Base-by-base conservation (phyloP, 2,113 vertebrate species). In the Apteryx mantelli region DNA sequence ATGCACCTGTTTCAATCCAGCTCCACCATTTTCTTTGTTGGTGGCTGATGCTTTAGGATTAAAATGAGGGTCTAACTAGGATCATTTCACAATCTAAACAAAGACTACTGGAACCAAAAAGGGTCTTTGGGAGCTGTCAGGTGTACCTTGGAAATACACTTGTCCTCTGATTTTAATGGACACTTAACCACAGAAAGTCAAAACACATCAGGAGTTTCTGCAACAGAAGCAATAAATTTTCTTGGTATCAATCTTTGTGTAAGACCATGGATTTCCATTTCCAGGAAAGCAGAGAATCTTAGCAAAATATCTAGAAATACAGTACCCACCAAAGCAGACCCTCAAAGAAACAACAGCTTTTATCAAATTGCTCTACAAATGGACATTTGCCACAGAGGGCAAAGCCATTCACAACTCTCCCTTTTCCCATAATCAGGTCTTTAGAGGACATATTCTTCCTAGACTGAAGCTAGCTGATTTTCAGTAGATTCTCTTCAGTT, bases 61-160 rank as follows among this genome's bases (percentile, higher is more conserved):
- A 65, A 16, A 34, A 3, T 30, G 26, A 73, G n/a, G 55, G 69
- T 46, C 12, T 38, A 60, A 66, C 38, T 22, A 21, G 55, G 56
- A 42, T 61, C 5, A 17, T 38, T 75, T 75, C 21, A 25, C 22
- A 71, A 38, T 18, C 38, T 50, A 42, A 69, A 60, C 44, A 65
- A 60, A 14, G 36, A 70, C 5, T 48, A 58, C 15, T 32, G 34
- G 24, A 65, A 76, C 20, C 6, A 7, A 20, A 16, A 0, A 0
- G 1, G 20, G 9, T n/a, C 5, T 50, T 56, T 52, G 50, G n/a
- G 71, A 94, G 52, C 7, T 26, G 8, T 11, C 17, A n/a, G 22
- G 20, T 56, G 70, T 71, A 22, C 68, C 32, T 48, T 50, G 34
- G 63, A 83, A 76, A 44, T 82, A 74, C 5, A 20, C n/a, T 68